phyloP scores from a whole-genome alignment of 2,797 vertebrate genomes.

The Onychomys torridus region DNA sequence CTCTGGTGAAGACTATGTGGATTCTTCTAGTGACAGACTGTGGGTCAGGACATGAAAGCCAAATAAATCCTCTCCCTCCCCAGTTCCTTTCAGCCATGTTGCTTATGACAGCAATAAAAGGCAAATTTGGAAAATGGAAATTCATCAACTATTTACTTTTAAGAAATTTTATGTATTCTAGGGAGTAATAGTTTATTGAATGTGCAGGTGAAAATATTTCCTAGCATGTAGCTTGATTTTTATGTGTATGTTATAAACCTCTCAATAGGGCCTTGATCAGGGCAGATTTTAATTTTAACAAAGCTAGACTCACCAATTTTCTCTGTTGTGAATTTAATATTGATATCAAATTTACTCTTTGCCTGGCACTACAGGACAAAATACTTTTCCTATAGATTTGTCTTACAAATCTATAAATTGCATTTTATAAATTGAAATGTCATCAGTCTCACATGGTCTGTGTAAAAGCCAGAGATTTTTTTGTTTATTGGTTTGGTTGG shows the following conservation, averaged over 20 bases:
- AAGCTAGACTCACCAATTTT: not conserved
- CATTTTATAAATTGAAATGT: not conserved
- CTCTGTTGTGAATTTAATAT: not conserved
- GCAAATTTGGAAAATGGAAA: not conserved
- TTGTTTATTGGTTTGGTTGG: not conserved
- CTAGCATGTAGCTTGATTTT: not conserved
- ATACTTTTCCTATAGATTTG: accelerated
- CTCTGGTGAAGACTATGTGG: not conserved
- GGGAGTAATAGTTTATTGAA: not conserved
- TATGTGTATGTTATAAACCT: not conserved
- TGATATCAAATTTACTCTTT: not conserved
- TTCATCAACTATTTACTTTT: not conserved
- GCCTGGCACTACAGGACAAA: not conserved
- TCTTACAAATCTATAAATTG: not conserved
- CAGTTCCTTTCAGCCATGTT: not conserved
- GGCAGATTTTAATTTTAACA: conserved; percentile 23
- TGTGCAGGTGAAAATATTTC: not conserved
- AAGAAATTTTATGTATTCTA: not conserved
- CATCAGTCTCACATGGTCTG: not conserved
- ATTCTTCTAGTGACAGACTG: not conserved
- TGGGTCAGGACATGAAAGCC: too few relatives aligned
- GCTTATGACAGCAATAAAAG: not conserved
- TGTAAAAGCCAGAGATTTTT: not conserved
- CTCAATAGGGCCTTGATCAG: not conserved
- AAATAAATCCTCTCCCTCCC: not conserved